phyloP scores from a whole-genome alignment of 1,140 invertebrate genomes.

The honey bee (Apis mellifera) region DNA sequence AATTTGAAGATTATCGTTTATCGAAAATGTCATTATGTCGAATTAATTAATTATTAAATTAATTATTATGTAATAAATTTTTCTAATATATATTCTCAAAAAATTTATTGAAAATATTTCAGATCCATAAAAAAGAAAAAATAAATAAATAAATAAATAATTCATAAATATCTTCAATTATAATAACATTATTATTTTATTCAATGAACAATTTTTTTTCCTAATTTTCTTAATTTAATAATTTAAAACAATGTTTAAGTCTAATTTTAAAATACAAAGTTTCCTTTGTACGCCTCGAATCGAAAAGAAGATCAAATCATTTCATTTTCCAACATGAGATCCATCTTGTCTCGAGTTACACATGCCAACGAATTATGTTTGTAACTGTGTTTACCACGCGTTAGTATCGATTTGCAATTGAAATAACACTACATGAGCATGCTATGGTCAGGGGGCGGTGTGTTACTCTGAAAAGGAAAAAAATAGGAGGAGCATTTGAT shows the following conservation, averaged over 20 bases:
- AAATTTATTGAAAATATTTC: too few relatives aligned
- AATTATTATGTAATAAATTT: too few relatives aligned
- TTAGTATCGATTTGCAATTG: conserved; percentile 63
- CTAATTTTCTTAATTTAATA: too few relatives aligned
- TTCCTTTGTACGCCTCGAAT: too few relatives aligned
- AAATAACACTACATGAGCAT: conserved; percentile 52
- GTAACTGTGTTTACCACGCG: conserved; percentile 23
- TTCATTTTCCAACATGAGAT: neutral
- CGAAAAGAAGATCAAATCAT: neutral
- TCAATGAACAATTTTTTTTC: too few relatives aligned
- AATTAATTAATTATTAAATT: too few relatives aligned
- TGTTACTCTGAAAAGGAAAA: conserved; percentile 44
- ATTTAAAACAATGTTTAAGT: too few relatives aligned
- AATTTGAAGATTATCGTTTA: conserved; percentile 17
- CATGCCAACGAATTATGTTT: neutral
- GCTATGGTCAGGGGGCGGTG: conserved; percentile 45
- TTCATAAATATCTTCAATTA: too few relatives aligned
- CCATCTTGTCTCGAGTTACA: conserved; percentile 23
- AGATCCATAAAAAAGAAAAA: too few relatives aligned
- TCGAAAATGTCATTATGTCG: neutral
- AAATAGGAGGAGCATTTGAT: conserved; percentile 53
- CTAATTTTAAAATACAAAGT: neutral
- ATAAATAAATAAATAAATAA: too few relatives aligned
- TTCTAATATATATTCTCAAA: too few relatives aligned
- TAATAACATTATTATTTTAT: too few relatives aligned